phyloP scores from a whole-genome alignment of 2,888 invertebrate genomes.

The Anoncus sp. region DNA sequence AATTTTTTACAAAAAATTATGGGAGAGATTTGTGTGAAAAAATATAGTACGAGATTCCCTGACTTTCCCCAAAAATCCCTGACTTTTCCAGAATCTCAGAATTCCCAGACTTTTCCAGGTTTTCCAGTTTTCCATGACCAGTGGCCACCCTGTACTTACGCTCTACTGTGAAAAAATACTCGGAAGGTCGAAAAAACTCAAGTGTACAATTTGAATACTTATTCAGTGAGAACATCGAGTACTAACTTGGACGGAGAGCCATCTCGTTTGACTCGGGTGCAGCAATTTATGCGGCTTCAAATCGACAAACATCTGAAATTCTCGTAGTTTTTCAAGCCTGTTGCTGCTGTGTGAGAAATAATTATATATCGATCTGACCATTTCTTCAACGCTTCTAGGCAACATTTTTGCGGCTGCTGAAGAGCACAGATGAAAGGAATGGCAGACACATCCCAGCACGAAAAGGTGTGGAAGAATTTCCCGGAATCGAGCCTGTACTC shows the following conservation, averaged over 20 bases:
- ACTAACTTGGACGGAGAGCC: slow-evolving; percentile 52
- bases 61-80: too few species aligned
- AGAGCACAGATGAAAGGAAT: slow-evolving; percentile 55
- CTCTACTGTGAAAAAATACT: slow-evolving; percentile 17
- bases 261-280: slow-evolving; percentile 49
- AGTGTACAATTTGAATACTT: slow-evolving; percentile 23
- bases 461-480: slow-evolving; percentile 42
- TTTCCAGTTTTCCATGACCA: too few species aligned
- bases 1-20: too few species aligned
- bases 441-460: slow-evolving; percentile 50
- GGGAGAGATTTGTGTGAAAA: too few species aligned
- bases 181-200: slow-evolving; percentile 4
- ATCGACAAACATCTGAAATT: slow-evolving; percentile 37
- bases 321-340: slow-evolving; percentile 22
- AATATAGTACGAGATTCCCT: too few species aligned
- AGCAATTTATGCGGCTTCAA: slow-evolving; percentile 43
- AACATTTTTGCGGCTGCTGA: slow-evolving; percentile 41
- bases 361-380: slow-evolving; percentile 31
- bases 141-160: too few species aligned
- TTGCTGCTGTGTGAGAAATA: slow-evolving; percentile 50
- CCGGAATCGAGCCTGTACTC: slow-evolving; percentile 52
- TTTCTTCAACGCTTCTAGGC: slow-evolving; percentile 43
- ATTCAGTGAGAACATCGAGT: slow-evolving; percentile 1
- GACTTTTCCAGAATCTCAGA: too few species aligned
- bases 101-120: too few species aligned